Conservation (phyloP, 1,140 invertebrate species). For the Heterodera schachtii region DNA sequence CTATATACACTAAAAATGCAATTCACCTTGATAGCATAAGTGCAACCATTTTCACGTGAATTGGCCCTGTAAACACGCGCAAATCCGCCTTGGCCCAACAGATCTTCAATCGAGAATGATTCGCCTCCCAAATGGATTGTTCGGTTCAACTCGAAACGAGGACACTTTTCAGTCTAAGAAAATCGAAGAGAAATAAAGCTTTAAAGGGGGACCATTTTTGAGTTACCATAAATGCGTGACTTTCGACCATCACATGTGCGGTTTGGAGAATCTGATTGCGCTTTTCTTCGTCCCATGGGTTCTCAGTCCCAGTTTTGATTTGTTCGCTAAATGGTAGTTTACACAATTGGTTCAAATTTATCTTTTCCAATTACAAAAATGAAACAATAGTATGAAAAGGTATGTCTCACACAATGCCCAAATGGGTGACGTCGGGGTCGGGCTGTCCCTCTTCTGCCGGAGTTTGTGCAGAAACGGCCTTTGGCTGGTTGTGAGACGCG, state of each 20-base stretch:
- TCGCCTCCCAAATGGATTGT: conserved; percentile 43
- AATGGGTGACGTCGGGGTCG: conserved; percentile 7
- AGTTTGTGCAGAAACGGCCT: no score
- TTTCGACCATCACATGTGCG: conserved; percentile 31
- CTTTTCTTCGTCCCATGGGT: conserved; percentile 34
- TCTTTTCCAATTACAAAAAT: no score
- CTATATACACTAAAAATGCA: not conserved
- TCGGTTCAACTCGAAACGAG: conserved; percentile 32
- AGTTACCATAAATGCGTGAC: conserved; percentile 31
- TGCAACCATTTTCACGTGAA: conserved; percentile 34
- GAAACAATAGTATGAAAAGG: no score
- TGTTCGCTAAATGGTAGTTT: not conserved
- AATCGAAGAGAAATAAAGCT: not conserved
- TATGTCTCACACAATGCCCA: not conserved
- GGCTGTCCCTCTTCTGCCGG: no score
- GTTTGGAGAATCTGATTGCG: conserved; percentile 20
- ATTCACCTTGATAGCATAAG: conserved; percentile 45
- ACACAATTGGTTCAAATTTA: not conserved
- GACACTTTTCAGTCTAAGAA: conserved; percentile 41
- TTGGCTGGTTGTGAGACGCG: no score
- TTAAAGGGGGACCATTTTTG: not conserved
- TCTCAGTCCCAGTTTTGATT: not conserved
- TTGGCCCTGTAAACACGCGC: conserved; percentile 40
- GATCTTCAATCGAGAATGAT: conserved; percentile 37
- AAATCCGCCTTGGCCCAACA: conserved; percentile 50